Base-by-base conservation (phyloP, 2,113 vertebrate genomes). In the Tyto alba region DNA sequence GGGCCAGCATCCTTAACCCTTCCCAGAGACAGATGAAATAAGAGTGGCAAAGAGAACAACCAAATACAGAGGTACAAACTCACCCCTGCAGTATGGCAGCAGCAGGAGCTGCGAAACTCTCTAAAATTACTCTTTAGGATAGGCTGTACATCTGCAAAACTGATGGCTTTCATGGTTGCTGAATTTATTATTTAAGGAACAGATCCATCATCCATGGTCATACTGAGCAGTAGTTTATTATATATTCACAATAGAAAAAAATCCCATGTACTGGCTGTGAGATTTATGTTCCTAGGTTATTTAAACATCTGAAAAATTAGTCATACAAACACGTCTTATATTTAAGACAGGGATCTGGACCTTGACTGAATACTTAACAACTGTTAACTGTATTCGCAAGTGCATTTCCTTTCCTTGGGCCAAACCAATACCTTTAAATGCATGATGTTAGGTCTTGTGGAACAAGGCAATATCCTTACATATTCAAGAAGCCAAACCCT, bases 111-210 rank as follows among this genome's bases (percentile, higher is more conserved):
- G 64, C 66, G 79, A 89, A 91, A 8, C 43, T 62, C 47, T 63
- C 69, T 40, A 17, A 56, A 96, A 89, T 75, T 32, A 47, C 22
- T 68, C 29, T 72, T 78, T 66, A 82, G 90, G 73, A 76, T 57
- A 79, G 52, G 36, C n/a, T 72, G 77, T 75, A 63, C 87, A 85
- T 89, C 94, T 93, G 86, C 73, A 82, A 85, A 92, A 85, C 69
- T 92, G 90, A 82, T 8, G 1, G 76, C 32, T 89, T 90, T 89
- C 90, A 64, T 6, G 14, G 85, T n/a, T 80, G 88, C 67, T 92
- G 85, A 63, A 90, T 88, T 90, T 86, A 74, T 93, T 96, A 59
- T 86, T 90, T 84, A 89, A 90, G 85, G 56, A 90, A 88, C 75
- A 84, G 57, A 95, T 91, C 73, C 69, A 73, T 89, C 69, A 72